phyloP scores from a whole-genome alignment of 1,140 invertebrate genomes.

The Papilio dardanus region DNA sequence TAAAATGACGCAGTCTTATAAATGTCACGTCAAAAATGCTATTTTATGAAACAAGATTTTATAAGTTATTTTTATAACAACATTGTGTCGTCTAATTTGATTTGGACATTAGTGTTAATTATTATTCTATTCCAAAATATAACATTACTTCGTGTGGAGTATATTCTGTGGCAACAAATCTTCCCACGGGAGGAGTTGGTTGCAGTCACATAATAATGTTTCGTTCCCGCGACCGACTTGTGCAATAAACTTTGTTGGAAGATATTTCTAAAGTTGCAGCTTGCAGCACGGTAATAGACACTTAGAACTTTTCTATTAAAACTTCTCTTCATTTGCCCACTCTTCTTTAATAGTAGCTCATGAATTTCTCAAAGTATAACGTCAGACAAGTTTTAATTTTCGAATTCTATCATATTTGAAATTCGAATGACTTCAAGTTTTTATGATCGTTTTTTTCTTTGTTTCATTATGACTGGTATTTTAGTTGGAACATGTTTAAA shows the following conservation, averaged over 20 bases:
- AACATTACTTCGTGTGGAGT: background rate
- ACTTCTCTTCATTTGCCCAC: constrained; percentile 11
- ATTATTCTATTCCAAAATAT: background rate
- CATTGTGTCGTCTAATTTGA: no score
- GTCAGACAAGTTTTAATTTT: background rate
- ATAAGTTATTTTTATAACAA: no score
- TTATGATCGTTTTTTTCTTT: background rate
- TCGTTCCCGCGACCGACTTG: background rate
- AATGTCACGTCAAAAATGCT: no score
- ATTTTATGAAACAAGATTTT: no score
- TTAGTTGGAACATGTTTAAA: no score
- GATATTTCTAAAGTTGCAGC: constrained; percentile 19
- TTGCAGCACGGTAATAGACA: constrained; percentile 4
- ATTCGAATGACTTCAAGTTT: background rate
- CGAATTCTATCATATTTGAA: background rate
- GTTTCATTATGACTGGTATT: no score
- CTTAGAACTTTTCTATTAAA: constrained; percentile 22
- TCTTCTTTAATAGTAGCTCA: constrained; percentile 10
- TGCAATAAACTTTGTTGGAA: constrained; percentile 11
- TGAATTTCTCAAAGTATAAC: background rate
- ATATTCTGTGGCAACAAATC: background rate
- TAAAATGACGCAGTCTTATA: no score
- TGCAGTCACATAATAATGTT: constrained; percentile 1
- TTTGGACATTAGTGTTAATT: no score
- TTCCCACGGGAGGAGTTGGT: background rate